Evolutionary conservation across 2,797 vertebrate species (phyloP), one percentile per base, ranked within the genome.

Genomic region (Mallotus villosus): DNA sequence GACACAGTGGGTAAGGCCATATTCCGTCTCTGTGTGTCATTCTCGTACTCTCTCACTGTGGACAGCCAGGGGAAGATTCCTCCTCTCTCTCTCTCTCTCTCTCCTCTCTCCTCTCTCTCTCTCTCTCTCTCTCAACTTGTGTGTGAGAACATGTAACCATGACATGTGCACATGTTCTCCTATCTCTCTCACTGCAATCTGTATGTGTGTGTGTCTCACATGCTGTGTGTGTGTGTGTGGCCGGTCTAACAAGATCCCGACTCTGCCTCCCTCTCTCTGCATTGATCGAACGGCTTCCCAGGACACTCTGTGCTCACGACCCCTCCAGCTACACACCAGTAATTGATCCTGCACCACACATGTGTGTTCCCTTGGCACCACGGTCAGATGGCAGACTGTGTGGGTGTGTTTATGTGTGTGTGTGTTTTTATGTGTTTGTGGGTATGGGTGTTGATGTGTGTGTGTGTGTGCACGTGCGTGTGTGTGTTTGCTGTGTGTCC

Each of bases 261-360:
- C 60, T 57, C 46, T 29, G 7, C 14, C 19, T 46, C 22, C 62
- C 51, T 53, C 46, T 63, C 49, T 65, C 25, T 63, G 25, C 53
- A 27, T 69, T 68, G 46, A 49, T 34, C 60, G 16, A 25, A n/a
- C 29, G 5, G 22, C 27, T 32, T 21, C 9, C 55, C 32, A 9
- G 21, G 14, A 41, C n/a, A 27, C n/a, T 29, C 6, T 51, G 46
- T 51, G 21, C 24, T 46, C 80, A 81, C 80, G 86, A 90, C 80
- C 87, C 88, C 90, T 91, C 82, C 84, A 92, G 91, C 87, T 91
- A 89, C 87, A 85, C 84, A 86, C 77, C 70, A 80, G 91, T 91
- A 92, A 93, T 93, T 92, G 90, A 92, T 93, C 89, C 83, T 88
- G 81, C 81, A 87, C 82, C 78, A 78, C 77, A 68, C 83, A 69